Conservation (phyloP, 1,140 invertebrate species). For the Calliphora vicina region DNA sequence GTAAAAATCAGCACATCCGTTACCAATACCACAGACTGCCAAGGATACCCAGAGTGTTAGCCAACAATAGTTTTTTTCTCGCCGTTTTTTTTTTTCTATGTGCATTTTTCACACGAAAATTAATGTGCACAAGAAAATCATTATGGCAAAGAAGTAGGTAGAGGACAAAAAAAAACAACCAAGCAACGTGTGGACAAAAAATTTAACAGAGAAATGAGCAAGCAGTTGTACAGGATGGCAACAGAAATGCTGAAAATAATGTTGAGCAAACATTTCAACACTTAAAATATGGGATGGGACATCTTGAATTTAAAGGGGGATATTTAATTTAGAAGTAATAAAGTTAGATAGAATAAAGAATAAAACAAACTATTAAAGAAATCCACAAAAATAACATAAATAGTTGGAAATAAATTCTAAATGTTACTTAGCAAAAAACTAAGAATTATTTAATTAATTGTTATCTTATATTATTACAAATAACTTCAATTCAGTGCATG, state of each 20-base stretch:
- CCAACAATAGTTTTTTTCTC: conserved; percentile 20
- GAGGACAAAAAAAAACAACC: neutral
- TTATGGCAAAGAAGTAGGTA: neutral
- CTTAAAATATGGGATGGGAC: neutral
- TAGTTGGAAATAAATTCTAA: too few species aligned
- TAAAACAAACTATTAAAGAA: too few species aligned
- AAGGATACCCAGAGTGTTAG: neutral
- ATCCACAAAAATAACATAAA: too few species aligned
- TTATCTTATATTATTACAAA: too few species aligned
- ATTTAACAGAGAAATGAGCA: neutral
- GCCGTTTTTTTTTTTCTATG: neutral
- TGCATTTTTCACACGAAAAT: conserved; percentile 15
- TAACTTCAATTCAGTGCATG: too few species aligned
- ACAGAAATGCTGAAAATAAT: neutral
- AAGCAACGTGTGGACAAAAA: neutral
- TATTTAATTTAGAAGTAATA: too few species aligned
- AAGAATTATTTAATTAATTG: too few species aligned
- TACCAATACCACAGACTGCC: neutral
- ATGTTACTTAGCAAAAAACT: too few species aligned
- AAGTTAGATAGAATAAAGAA: too few species aligned
- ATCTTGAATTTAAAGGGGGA: neutral
- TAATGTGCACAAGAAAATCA: conserved; percentile 23
- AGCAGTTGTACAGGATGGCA: neutral
- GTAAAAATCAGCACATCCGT: conserved; percentile 34
- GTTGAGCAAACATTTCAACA: neutral